Conservation (phyloP, 2,888 invertebrate genomes). For the Nomada ruficornis region DNA sequence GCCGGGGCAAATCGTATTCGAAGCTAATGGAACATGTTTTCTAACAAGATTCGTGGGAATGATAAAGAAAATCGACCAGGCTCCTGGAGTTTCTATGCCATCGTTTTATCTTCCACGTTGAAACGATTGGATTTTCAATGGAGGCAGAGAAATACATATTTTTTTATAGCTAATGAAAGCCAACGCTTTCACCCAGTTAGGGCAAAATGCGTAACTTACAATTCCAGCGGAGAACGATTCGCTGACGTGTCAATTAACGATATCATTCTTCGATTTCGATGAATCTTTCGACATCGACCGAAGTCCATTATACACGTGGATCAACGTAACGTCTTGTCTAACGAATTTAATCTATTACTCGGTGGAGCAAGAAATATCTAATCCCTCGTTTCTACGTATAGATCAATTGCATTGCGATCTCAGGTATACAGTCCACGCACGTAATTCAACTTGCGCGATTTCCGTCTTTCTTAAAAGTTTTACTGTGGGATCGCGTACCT, state of each 20-base stretch:
- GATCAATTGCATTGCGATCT: conserved; percentile 38
- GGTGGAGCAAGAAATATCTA: background rate
- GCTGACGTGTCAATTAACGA: conserved; percentile 35
- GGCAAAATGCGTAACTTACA: background rate
- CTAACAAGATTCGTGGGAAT: background rate
- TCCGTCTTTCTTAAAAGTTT: conserved; percentile 32
- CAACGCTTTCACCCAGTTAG: background rate
- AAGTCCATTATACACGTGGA: conserved; percentile 11
- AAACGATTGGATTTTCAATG: background rate
- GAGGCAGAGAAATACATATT: background rate
- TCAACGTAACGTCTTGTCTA: background rate
- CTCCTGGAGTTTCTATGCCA: background rate
- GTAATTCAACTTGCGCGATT: conserved; percentile 28
- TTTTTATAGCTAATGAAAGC: background rate
- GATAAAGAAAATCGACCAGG: background rate
- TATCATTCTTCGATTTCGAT: background rate
- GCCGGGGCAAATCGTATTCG: background rate
- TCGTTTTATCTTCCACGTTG: conserved; percentile 5
- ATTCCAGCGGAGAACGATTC: background rate
- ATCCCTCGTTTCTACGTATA: conserved; percentile 2
- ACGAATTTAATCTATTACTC: conserved; percentile 7
- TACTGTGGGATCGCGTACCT: conserved; percentile 10
- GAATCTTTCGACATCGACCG: conserved; percentile 22
- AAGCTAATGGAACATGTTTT: background rate
- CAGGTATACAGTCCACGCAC: conserved; percentile 22